Evolutionary conservation across 2,113 vertebrate species (phyloP).

Genomic region (Sebastes schlegelii): DNA sequence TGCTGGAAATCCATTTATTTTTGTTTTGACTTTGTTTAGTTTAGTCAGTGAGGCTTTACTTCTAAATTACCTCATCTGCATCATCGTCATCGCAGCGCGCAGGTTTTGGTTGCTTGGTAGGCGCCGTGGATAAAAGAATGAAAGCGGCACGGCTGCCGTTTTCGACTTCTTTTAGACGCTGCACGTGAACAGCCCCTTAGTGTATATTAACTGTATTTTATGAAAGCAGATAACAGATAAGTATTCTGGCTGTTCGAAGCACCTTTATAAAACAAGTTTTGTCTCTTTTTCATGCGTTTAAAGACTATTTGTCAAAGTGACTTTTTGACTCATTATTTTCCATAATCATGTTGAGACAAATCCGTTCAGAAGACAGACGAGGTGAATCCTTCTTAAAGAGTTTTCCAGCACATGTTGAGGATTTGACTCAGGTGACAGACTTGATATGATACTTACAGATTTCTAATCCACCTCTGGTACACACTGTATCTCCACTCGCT

Average conservation of each 20-base stretch:
- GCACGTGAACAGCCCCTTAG: too few species aligned
- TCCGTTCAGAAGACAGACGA: not conserved
- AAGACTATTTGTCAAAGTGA: not conserved
- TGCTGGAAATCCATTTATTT: too few species aligned
- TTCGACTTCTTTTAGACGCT: too few species aligned
- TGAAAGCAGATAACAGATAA: not conserved
- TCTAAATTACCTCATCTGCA: too few species aligned
- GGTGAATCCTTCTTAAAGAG: not conserved
- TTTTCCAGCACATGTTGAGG: constrained; percentile 34
- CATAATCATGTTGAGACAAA: not conserved
- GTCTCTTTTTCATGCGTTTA: not conserved
- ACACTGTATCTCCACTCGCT: constrained; percentile 25
- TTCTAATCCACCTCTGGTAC: constrained; percentile 66
- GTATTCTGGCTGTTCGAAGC: not conserved
- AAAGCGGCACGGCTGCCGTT: too few species aligned
- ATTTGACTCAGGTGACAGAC: constrained; percentile 29
- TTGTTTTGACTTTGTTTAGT: too few species aligned
- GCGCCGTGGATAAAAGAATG: too few species aligned
- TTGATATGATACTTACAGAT: constrained; percentile 27
- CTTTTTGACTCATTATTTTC: not conserved
- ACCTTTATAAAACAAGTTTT: not conserved
- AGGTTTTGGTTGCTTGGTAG: too few species aligned
- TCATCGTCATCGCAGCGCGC: too few species aligned
- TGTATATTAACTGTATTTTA: not conserved
- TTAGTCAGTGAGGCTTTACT: too few species aligned